Percentiles rank a stretch among this genome's conserved stretches.
Conservation (phyloP, 2,888 invertebrate genomes). For the Sinodicranocentrus sp. region DNA sequence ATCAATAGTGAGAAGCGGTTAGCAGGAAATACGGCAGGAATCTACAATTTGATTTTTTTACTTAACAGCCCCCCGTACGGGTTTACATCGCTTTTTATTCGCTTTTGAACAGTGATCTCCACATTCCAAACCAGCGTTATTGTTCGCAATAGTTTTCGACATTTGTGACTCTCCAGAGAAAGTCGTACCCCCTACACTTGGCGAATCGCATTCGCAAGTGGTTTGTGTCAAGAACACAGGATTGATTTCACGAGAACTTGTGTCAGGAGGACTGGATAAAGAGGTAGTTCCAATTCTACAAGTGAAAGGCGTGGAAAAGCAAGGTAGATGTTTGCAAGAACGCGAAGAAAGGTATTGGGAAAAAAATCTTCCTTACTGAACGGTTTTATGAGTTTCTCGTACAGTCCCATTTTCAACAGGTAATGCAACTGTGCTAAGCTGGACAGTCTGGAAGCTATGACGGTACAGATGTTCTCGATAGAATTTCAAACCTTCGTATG, state of each 20-base stretch:
- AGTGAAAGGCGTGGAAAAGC: neutral
- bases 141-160: slow-evolving; percentile 4
- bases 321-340: neutral
- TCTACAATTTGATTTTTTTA: no score
- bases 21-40: no score
- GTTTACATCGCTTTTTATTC: slow-evolving; percentile 9
- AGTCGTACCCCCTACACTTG: neutral
- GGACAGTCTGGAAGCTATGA: slow-evolving; percentile 91
- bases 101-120: neutral
- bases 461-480: slow-evolving; percentile 90
- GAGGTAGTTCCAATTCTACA: slow-evolving; percentile 49
- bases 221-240: slow-evolving; percentile 67
- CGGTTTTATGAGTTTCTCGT: slow-evolving; percentile 80
- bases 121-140: neutral
- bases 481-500: slow-evolving; percentile 98
- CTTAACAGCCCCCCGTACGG: slow-evolving; percentile 30
- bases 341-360: no score
- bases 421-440: slow-evolving; percentile 90
- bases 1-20: neutral
- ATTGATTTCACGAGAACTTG: slow-evolving; percentile 62
- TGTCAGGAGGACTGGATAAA: slow-evolving; percentile 33
- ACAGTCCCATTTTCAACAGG: slow-evolving; percentile 85
- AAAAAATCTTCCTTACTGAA: slow-evolving; percentile 70
- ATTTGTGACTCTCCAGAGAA: neutral
- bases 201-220: slow-evolving; percentile 63